phyloP scores from a whole-genome alignment of 2,113 vertebrate genomes.

The Gnathonemus longibarbis region DNA sequence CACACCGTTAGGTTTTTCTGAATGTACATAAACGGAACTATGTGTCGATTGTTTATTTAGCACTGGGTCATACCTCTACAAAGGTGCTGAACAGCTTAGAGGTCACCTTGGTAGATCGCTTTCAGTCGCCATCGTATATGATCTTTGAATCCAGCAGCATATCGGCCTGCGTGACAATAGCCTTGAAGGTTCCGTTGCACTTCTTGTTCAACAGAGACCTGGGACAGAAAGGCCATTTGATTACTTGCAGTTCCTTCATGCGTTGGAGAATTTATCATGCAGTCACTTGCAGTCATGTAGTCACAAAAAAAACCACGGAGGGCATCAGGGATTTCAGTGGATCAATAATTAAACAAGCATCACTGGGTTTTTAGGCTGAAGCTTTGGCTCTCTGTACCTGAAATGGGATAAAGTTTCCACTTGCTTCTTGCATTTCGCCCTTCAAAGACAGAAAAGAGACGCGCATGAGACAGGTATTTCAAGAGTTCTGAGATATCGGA shows the following conservation, averaged over 20 bases:
- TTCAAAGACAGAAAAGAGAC: not conserved
- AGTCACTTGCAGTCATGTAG: not conserved
- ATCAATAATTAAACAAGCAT: not conserved
- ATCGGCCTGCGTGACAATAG: slow-evolving; percentile 21
- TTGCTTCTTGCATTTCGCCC: not conserved
- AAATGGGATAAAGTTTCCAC: not conserved
- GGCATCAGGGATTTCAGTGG: not conserved
- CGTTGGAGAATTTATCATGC: not conserved
- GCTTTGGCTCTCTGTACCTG: not conserved
- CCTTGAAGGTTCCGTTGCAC: not conserved
- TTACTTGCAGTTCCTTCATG: not conserved
- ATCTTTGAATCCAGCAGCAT: slow-evolving; percentile 22
- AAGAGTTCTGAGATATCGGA: not conserved
- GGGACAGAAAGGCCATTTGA: not conserved
- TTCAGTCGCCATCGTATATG: slow-evolving; percentile 9
- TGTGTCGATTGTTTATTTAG: not conserved
- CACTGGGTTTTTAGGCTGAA: not conserved
- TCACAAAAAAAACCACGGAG: too few species aligned
- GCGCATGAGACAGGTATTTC: not conserved
- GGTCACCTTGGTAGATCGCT: slow-evolving; percentile 14
- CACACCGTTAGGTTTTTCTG: not conserved
- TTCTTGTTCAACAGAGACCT: slow-evolving; percentile 8
- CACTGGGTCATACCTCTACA: slow-evolving; percentile 10
- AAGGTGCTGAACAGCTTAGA: slow-evolving; percentile 20
- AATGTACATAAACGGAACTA: not conserved